Conservation (phyloP, 2,797 vertebrate species). For the Spea hammondii region DNA sequence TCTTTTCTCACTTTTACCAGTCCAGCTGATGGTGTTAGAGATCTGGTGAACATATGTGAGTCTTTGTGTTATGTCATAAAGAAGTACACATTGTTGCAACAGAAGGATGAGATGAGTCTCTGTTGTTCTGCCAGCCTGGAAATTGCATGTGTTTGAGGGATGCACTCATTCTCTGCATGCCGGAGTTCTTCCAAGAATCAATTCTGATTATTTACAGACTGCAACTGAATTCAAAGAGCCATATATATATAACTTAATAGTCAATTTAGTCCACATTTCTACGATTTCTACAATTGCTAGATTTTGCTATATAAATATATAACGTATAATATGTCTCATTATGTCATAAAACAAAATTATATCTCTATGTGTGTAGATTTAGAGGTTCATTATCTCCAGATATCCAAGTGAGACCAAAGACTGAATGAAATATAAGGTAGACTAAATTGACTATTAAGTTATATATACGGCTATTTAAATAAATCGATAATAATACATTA, state of each 20-base stretch:
- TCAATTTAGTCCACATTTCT: too few relatives aligned
- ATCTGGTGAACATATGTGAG: constrained; percentile 42
- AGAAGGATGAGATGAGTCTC: constrained; percentile 26
- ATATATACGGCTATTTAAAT: too few relatives aligned
- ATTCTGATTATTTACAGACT: constrained; percentile 31
- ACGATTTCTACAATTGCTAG: neutral
- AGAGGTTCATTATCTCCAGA: too few relatives aligned
- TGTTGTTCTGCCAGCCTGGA: constrained; percentile 43
- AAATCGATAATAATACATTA: too few relatives aligned
- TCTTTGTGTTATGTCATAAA: constrained; percentile 2
- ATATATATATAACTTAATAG: too few relatives aligned
- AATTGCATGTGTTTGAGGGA: constrained; percentile 39
- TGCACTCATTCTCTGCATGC: constrained; percentile 25
- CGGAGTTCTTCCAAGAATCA: constrained; percentile 23
- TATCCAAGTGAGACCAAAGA: too few relatives aligned
- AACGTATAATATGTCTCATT: neutral
- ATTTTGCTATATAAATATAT: neutral
- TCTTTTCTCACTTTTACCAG: constrained; percentile 12
- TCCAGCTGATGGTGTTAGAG: constrained; percentile 8
- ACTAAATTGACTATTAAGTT: too few relatives aligned
- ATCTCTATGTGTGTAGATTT: too few relatives aligned
- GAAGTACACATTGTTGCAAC: constrained; percentile 23
- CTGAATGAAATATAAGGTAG: too few relatives aligned
- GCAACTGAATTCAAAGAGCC: neutral
- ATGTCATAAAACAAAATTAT: too few relatives aligned